phyloP scores from a whole-genome alignment of 1,140 invertebrate species.

The Melanaphis sacchari region DNA sequence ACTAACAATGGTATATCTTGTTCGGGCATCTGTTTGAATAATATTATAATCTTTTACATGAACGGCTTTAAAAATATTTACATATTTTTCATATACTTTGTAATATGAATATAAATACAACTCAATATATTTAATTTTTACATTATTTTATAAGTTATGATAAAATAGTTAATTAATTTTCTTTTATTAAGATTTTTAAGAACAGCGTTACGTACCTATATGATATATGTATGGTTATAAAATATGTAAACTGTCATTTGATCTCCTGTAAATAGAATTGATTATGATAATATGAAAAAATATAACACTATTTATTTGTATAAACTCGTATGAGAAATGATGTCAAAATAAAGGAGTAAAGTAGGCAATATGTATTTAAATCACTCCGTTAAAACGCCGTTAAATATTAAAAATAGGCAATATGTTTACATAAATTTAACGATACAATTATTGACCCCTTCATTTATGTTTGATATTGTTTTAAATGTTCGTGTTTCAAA shows the following conservation, averaged over 20 bases:
- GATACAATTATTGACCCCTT: neutral
- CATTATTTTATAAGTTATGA: neutral
- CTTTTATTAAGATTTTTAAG: neutral
- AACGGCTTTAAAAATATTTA: neutral
- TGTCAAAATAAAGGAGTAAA: neutral
- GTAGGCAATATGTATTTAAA: neutral
- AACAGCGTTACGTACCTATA: neutral
- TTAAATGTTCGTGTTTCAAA: neutral
- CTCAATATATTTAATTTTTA: neutral
- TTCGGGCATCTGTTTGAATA: neutral
- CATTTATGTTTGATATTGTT: neutral
- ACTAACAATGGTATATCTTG: neutral
- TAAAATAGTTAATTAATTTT: neutral
- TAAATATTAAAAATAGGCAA: neutral
- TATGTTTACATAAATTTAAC: neutral
- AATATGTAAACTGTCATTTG: neutral
- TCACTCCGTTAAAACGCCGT: neutral
- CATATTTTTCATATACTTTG: neutral
- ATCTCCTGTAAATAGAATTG: neutral
- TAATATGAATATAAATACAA: neutral
- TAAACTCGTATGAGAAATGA: neutral
- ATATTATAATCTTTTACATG: neutral
- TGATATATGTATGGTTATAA: neutral
- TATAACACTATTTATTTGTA: neutral
- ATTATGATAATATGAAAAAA: neutral